A percentile compares a stretch with the other conserved stretches of the same genome.
Conservation (phyloP, 2,113 vertebrate genomes). For the Micronycteris hirsuta region DNA sequence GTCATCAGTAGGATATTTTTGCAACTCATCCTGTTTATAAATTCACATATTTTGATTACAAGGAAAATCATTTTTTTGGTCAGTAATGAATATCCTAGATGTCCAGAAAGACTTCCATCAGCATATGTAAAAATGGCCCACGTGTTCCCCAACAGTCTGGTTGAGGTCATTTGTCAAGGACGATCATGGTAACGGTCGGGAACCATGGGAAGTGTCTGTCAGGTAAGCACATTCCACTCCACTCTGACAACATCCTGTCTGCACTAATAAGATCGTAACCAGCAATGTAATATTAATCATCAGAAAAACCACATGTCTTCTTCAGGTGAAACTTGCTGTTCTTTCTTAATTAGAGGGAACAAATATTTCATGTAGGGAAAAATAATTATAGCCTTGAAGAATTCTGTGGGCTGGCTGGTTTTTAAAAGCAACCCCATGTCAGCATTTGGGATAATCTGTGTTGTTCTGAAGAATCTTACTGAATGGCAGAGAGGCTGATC, state of each 20-base stretch:
- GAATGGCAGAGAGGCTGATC: neutral
- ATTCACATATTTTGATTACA: neutral
- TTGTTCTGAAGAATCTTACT: neutral
- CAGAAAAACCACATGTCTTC: neutral
- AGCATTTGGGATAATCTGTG: neutral
- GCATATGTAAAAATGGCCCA: neutral
- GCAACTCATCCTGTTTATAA: neutral
- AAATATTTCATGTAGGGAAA: neutral
- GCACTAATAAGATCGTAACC: neutral
- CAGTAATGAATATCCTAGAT: neutral
- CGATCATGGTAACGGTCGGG: neutral
- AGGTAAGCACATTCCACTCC: neutral
- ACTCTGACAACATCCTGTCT: neutral
- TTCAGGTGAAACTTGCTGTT: neutral
- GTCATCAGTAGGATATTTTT: neutral
- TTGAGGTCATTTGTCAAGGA: neutral
- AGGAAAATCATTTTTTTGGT: neutral
- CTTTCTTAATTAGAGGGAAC: conserved; percentile 17
- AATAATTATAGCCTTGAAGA: neutral
- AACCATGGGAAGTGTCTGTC: too few species aligned
- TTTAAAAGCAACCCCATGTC: neutral
- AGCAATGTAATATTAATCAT: neutral
- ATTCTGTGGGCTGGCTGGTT: neutral
- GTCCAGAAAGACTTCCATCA: neutral
- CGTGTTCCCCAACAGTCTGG: too few species aligned